A percentile compares a stretch with the other conserved stretches of the same genome.
phyloP scores from a whole-genome alignment of 2,797 vertebrate species.

The Sciurus vulgaris region DNA sequence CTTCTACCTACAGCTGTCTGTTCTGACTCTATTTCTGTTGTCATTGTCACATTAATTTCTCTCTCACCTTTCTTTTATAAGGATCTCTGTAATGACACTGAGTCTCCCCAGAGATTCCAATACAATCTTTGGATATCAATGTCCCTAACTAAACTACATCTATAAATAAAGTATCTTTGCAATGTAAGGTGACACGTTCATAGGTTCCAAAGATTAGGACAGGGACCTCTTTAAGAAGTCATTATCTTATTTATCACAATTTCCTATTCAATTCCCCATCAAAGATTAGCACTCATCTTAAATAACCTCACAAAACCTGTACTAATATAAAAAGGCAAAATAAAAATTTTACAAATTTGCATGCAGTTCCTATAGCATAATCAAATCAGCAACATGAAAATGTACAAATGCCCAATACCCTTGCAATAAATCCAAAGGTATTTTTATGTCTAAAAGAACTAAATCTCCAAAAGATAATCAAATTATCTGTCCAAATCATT shows the following conservation, averaged over 20 bases:
- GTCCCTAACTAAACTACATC: background rate
- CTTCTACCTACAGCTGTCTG: background rate
- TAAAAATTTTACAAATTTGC: background rate
- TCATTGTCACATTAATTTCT: background rate
- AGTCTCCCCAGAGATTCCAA: background rate
- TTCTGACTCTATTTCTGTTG: background rate
- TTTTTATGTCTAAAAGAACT: background rate
- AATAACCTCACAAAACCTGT: background rate
- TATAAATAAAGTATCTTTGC: background rate
- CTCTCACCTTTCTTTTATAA: background rate
- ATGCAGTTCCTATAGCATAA: background rate
- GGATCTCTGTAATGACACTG: background rate
- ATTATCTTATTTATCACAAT: background rate
- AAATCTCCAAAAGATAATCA: background rate
- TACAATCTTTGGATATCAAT: background rate
- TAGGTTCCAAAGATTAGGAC: background rate
- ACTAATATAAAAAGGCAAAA: background rate
- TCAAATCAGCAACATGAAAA: background rate
- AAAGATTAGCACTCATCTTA: background rate
- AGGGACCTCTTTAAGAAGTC: background rate
- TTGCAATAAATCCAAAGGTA: background rate
- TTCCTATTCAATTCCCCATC: background rate
- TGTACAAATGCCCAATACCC: background rate
- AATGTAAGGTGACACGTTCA: background rate
- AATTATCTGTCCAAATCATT: background rate